Conservation (phyloP, 2,797 vertebrate species). For the Lates japonicus region DNA sequence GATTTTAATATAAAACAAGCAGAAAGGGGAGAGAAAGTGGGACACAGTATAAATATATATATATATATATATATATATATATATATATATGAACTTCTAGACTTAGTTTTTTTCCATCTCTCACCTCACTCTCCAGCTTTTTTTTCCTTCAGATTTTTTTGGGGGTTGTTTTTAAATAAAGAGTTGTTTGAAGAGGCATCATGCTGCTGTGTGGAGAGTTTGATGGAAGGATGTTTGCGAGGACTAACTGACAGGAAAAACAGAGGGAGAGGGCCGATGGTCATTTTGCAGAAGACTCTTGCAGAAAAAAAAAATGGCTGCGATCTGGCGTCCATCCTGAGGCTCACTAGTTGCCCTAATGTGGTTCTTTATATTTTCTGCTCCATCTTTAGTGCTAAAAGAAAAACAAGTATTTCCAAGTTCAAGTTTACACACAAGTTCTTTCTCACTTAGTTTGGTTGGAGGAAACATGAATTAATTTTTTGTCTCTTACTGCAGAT, state of each 20-base stretch:
- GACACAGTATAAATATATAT: constrained; percentile 46
- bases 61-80: constrained; percentile 31
- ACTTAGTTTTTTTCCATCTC: constrained; percentile 54
- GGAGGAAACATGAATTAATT: constrained; percentile 67
- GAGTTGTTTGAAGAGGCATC: constrained; percentile 78
- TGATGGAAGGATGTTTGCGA: constrained; percentile 66
- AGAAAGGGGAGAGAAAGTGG: constrained; percentile 72
- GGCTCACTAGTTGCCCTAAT: constrained; percentile 84
- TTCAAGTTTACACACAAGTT: constrained; percentile 91
- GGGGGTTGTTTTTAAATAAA: constrained; percentile 79
- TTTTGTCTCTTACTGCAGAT: constrained; percentile 91
- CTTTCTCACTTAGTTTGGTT: constrained; percentile 86
- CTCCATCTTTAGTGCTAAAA: constrained; percentile 86
- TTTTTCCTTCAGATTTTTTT: constrained; percentile 53
- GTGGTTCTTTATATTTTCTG: constrained; percentile 80
- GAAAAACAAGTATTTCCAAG: constrained; percentile 83
- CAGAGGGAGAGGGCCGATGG: constrained; percentile 63
- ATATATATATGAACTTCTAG: constrained; percentile 64
- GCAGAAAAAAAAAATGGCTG: constrained; percentile 60
- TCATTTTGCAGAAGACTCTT: constrained; percentile 75
- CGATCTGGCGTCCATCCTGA: constrained; percentile 53
- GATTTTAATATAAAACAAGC: constrained; percentile 92
- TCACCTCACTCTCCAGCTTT: constrained; percentile 36
- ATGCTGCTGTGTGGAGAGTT: constrained; percentile 87
- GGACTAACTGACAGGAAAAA: constrained; percentile 50